Evolutionary conservation across 2,888 invertebrate genomes (phyloP), one percentile per base, ranked within the genome.

Genomic region (Drosophila meridiana): DNA sequence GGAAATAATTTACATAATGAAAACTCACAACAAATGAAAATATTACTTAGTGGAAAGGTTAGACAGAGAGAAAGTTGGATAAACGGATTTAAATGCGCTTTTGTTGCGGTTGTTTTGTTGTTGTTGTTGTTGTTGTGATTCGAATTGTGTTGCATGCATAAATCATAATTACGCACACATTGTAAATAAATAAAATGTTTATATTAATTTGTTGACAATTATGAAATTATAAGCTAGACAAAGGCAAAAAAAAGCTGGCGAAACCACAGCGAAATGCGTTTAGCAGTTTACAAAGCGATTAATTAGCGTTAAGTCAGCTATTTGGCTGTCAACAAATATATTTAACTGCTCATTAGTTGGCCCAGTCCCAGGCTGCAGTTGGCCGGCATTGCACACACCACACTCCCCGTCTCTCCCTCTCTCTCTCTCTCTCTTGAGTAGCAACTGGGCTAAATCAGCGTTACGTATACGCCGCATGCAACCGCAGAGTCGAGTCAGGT

Each of bases 121-220:
- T 1, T 13, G 52, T 48, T 48, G 26, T 30, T 69, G 43, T 47
- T 66, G 40, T 34, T 58, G 34, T 34, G 8, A 34, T 34, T 30
- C 26, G 30, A 20, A 66, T 50, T 50, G 59, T 52, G 52, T 52
- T 52, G 65, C 68, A 69, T 76, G 55, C 74, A 83, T 87, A 73
- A 79, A 79, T 82, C 74, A 86, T 78, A 85, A 88, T 86, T 80
- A 70, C 65, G 82, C 70, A 63, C 63, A 68, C 47, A 70, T 68
- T 60, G 69, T 79, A 75, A 85, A 81, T 84, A 83, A 84, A 82
- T 80, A 75, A 80, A 73, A 80, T 82, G 63, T 57, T 52, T 48
- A 74, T 73, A 87, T 87, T 85, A 89, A 85, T 87, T 89, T 87
- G 87, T 78, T 87, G 87, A 87, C 87, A 87, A 85, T 83, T 75